Conservation (phyloP, 2,797 vertebrate genomes). For the Sarcophilus harrisii region DNA sequence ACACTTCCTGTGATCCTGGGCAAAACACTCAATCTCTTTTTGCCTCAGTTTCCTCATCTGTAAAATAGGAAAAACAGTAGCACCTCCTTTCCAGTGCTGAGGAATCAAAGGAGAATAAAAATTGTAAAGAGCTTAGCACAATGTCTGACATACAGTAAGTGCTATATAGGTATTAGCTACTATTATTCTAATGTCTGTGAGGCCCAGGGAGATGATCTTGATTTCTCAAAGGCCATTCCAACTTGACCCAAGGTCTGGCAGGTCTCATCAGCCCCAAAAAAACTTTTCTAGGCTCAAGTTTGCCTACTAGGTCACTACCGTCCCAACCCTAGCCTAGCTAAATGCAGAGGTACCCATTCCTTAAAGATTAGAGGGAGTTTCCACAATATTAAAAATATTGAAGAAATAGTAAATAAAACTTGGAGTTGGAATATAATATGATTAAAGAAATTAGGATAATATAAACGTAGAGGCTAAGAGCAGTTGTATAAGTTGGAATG, state of each 20-base stretch:
- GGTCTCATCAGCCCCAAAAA: not conserved
- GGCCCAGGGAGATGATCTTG: not conserved
- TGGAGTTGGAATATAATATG: constrained; percentile 31
- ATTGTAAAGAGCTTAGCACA: not conserved
- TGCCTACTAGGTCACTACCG: not conserved
- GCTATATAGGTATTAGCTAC: not conserved
- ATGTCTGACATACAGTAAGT: not conserved
- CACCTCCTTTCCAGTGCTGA: too few relatives aligned
- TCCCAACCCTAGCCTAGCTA: not conserved
- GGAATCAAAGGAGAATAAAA: not conserved
- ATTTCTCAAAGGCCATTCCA: not conserved
- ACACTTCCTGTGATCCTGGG: not conserved
- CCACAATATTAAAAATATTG: not conserved
- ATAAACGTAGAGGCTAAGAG: not conserved
- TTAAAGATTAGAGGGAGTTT: not conserved
- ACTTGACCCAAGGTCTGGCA: not conserved
- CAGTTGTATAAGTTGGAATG: not conserved
- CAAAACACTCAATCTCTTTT: not conserved
- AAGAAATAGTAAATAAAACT: not conserved
- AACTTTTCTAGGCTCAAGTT: not conserved
- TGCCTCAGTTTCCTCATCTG: too few relatives aligned
- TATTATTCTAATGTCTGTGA: not conserved
- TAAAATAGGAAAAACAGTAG: too few relatives aligned
- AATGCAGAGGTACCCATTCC: not conserved
- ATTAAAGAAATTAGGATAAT: constrained; percentile 59